These are phyloP conservation scores for Acleris holmiana DNA, from an alignment of 2,888 invertebrate species.

Conservation along the genomic window DNA sequence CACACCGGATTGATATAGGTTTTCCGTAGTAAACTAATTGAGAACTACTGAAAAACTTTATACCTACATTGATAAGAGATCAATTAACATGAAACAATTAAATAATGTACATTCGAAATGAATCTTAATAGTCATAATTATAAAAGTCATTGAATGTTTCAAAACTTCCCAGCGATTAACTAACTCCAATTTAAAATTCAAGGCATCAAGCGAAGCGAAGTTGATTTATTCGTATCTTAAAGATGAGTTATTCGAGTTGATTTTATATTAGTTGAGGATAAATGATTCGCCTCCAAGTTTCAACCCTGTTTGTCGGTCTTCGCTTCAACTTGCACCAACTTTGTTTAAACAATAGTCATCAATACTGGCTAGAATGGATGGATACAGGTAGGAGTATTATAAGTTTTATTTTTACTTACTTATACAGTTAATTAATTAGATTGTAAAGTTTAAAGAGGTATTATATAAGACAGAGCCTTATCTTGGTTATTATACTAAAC, in stretches of 20 bases:
- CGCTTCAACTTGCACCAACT: slow-evolving; percentile 18
- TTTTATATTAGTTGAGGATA: slow-evolving; percentile 34
- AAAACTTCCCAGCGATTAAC: slow-evolving; percentile 6
- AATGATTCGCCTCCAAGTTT: slow-evolving; percentile 36
- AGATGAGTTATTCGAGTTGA: slow-evolving; percentile 40
- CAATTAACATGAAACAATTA: no score
- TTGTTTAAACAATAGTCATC: slow-evolving; percentile 19
- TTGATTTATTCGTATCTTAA: slow-evolving; percentile 18
- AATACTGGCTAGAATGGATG: slow-evolving; percentile 10
- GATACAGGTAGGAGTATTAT: not conserved
- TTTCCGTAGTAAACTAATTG: no score
- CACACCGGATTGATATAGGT: no score
- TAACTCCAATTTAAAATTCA: slow-evolving; percentile 17
- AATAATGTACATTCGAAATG: no score
- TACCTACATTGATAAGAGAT: no score
- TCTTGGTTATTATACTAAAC: no score
- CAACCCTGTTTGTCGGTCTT: slow-evolving; percentile 25
- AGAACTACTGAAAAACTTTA: no score
- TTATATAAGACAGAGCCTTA: no score
- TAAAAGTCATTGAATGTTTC: not conserved
- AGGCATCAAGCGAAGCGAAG: slow-evolving; percentile 5
- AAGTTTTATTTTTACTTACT: not conserved
- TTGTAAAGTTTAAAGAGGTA: not conserved
- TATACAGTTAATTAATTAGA: not conserved
- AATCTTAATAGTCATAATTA: no score